Percentiles rank a stretch among this genome's conserved stretches.
These are phyloP conservation scores for Dreissena rostriformis DNA, from an alignment of 1,140 invertebrate species.

Conservation along the genomic window DNA sequence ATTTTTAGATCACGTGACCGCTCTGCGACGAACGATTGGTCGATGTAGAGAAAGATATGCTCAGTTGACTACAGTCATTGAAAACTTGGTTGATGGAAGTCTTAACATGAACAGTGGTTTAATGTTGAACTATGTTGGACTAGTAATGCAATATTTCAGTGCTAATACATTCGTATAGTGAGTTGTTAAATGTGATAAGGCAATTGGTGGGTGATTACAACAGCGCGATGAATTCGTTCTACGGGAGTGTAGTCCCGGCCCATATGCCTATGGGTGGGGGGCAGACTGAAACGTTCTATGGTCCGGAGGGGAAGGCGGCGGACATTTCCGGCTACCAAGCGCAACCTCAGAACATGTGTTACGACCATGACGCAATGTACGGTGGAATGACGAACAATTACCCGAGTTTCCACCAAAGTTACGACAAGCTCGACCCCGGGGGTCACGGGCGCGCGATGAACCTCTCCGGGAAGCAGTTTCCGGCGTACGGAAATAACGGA, in stretches of 20 bases:
- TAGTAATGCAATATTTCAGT: slow-evolving; percentile 29
- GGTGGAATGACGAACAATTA: slow-evolving; percentile 33
- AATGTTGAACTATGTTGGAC: slow-evolving; percentile 19
- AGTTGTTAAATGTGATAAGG: not conserved
- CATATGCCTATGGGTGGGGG: slow-evolving; percentile 51
- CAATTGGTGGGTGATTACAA: not conserved
- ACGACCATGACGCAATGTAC: slow-evolving; percentile 41
- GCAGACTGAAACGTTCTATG: slow-evolving; percentile 50
- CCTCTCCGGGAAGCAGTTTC: slow-evolving; percentile 38
- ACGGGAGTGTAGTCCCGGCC: slow-evolving; percentile 53
- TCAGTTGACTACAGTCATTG: slow-evolving; percentile 50
- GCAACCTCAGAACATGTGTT: slow-evolving; percentile 48
- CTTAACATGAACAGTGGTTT: slow-evolving; percentile 30
- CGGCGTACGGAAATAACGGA: slow-evolving; percentile 21
- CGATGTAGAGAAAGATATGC: slow-evolving; percentile 42
- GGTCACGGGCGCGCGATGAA: slow-evolving; percentile 36
- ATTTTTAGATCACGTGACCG: slow-evolving; percentile 51
- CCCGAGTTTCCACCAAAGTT: slow-evolving; percentile 49
- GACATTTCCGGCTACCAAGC: slow-evolving; percentile 34
- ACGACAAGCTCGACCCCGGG: slow-evolving; percentile 38
- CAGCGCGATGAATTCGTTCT: slow-evolving; percentile 52
- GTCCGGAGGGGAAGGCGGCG: slow-evolving; percentile 39
- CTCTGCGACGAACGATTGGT: slow-evolving; percentile 28
- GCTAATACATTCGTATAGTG: slow-evolving; percentile 38
- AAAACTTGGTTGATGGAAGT: slow-evolving; percentile 46